Conservation (phyloP, 2,113 vertebrate genomes). For the Calonectris borealis region DNA sequence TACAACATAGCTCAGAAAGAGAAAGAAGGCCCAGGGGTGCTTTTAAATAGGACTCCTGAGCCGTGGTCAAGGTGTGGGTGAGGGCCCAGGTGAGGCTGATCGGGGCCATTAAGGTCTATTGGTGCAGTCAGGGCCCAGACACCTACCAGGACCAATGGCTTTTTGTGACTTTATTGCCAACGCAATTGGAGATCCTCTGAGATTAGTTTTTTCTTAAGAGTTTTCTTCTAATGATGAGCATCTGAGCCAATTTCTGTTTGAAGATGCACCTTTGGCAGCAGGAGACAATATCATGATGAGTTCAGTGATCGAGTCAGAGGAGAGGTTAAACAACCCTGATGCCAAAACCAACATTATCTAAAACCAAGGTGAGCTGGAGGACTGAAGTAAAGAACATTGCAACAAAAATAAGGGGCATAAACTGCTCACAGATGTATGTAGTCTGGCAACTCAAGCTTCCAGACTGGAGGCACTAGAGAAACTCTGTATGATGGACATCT, state of each 20-base stretch:
- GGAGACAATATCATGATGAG: neutral
- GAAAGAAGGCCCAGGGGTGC: neutral
- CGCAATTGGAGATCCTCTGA: neutral
- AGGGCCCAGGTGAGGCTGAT: neutral
- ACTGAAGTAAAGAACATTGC: neutral
- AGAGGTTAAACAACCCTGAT: neutral
- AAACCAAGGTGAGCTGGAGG: neutral
- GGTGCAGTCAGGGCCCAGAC: neutral
- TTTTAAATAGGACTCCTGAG: neutral
- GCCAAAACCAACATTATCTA: neutral
- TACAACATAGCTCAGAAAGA: neutral
- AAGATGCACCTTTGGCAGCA: neutral
- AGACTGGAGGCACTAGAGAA: neutral
- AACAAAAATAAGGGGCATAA: neutral
- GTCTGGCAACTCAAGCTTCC: neutral
- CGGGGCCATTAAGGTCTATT: neutral
- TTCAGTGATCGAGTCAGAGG: neutral
- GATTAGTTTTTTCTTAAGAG: neutral
- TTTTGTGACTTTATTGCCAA: neutral
- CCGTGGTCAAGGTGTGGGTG: neutral
- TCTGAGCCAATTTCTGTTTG: neutral
- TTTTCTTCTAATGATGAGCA: neutral
- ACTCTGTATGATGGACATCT: neutral
- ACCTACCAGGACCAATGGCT: neutral
- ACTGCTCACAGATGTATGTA: neutral